Evolutionary conservation across 2,888 invertebrate species (phyloP).

Genomic region (Lissocephala sabroskyi): DNA sequence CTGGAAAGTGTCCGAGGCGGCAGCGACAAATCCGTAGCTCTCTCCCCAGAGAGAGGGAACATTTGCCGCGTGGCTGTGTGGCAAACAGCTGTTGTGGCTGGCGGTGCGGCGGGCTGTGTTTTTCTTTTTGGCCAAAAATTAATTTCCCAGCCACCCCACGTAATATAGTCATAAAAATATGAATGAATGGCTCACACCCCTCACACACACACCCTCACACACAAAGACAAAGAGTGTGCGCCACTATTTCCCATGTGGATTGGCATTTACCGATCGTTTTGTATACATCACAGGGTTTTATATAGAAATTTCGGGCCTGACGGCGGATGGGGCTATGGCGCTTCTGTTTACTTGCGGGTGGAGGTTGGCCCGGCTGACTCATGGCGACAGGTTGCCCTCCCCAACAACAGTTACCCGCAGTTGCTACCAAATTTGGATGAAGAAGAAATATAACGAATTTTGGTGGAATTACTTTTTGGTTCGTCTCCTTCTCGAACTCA

Average conservation of each 20-base stretch:
- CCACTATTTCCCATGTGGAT: conserved; percentile 8
- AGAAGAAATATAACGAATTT: no score
- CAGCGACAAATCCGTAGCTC: conserved; percentile 20
- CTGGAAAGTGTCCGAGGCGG: conserved; percentile 41
- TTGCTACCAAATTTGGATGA: no score
- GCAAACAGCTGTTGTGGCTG: conserved; percentile 48
- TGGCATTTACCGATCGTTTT: conserved; percentile 33
- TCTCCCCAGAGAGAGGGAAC: neutral
- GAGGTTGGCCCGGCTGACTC: no score
- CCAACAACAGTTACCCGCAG: no score
- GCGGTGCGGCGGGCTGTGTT: conserved; percentile 4
- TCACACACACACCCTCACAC: neutral
- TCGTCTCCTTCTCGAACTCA: no score
- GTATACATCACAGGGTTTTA: conserved; percentile 2
- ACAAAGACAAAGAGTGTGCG: no score
- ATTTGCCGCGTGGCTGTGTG: neutral
- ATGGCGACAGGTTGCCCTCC: no score
- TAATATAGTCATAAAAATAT: conserved; percentile 48
- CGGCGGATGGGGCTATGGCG: no score
- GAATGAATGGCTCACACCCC: conserved; percentile 38
- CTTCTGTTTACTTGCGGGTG: no score
- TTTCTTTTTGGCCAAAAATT: conserved; percentile 44
- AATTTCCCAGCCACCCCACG: conserved; percentile 18
- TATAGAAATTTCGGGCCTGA: conserved; percentile 3
- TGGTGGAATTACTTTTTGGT: no score